These are phyloP conservation scores for Lydus trimaculatus DNA, from an alignment of 2,888 invertebrate species.

Conservation along the genomic window DNA sequence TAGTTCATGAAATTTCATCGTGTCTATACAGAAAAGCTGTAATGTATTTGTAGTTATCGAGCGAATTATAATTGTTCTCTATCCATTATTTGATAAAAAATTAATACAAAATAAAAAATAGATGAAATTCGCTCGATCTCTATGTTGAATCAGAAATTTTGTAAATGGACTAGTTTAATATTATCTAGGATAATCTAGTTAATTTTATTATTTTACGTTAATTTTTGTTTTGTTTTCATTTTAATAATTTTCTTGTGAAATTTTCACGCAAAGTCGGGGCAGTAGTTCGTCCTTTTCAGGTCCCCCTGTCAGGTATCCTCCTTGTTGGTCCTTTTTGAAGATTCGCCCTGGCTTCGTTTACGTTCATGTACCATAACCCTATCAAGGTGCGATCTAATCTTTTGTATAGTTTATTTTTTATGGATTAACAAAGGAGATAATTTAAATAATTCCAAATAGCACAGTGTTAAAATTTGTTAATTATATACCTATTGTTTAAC, in stretches of 20 bases:
- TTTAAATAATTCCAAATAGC: neutral
- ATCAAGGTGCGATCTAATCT: constrained; percentile 58
- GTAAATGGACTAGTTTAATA: constrained; percentile 30
- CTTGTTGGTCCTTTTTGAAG: constrained; percentile 58
- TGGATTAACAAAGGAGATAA: constrained; percentile 9
- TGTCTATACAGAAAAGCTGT: constrained; percentile 40
- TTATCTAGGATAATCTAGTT: constrained; percentile 29
- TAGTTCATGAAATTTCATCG: constrained; percentile 60
- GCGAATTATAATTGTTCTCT: constrained; percentile 33
- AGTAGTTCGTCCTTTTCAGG: constrained; percentile 60
- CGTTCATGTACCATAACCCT: constrained; percentile 56
- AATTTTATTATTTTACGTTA: constrained; percentile 21
- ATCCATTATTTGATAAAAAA: neutral
- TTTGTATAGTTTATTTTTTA: constrained; percentile 45
- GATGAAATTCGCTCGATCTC: constrained; percentile 30
- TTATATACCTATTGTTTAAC: neutral
- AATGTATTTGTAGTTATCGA: constrained; percentile 35
- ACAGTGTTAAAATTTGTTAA: neutral
- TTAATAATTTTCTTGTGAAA: constrained; percentile 36
- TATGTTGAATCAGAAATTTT: constrained; percentile 35
- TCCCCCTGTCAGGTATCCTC: constrained; percentile 53
- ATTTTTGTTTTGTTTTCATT: no score
- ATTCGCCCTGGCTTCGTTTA: constrained; percentile 58
- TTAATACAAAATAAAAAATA: constrained; percentile 19
- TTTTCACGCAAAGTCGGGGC: constrained; percentile 56